Evolutionary conservation across 2,797 vertebrate genomes (phyloP).

Genomic region (Malurus splendens): DNA sequence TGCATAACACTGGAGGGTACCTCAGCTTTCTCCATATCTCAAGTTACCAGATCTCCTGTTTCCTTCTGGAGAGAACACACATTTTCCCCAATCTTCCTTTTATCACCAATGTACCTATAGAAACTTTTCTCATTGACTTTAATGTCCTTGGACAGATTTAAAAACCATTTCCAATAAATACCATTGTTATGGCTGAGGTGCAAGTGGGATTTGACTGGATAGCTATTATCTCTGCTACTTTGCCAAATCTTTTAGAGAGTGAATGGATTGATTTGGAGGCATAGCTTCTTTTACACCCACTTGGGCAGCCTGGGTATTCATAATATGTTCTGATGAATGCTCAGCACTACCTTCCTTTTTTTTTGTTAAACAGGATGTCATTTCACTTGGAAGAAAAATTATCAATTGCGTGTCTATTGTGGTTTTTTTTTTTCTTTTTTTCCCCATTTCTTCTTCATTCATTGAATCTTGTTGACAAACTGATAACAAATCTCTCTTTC

Average conservation of each 20-base stretch:
- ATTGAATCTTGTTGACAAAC: background rate
- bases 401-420: accelerated
- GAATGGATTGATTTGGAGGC: background rate
- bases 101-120: background rate
- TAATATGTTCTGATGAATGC: background rate
- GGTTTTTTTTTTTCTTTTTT: background rate
- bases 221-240: background rate
- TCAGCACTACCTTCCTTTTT: background rate
- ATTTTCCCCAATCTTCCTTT: background rate
- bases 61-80: background rate
- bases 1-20: background rate
- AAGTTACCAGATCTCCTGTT: background rate
- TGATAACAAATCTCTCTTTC: background rate
- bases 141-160: background rate
- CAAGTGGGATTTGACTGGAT: background rate
- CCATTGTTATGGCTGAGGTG: background rate
- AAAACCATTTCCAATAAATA: background rate
- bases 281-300: background rate
- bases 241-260: background rate
- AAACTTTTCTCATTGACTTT: background rate
- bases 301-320: background rate
- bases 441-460: background rate
- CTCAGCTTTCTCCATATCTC: background rate
- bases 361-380: background rate
- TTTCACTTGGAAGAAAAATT: background rate